These are phyloP conservation scores for roundworm (Caenorhabditis elegans) DNA, from an alignment of 1,140 invertebrate species.

Conservation along the genomic window DNA sequence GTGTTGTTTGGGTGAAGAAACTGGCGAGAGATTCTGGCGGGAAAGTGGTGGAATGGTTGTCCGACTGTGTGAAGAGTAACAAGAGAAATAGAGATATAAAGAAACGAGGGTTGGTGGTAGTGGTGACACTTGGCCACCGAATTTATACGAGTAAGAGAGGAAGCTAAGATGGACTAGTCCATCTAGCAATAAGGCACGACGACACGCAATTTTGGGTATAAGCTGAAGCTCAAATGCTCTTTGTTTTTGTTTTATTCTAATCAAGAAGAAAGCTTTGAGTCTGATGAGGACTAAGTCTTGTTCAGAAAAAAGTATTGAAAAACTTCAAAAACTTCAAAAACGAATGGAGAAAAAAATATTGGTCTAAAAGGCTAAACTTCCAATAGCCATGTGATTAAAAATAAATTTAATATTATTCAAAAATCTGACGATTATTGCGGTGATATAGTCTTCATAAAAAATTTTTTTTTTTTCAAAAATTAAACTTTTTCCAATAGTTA, in stretches of 20 bases:
- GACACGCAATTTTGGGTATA: constrained; percentile 8
- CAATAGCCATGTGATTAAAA: too few species aligned
- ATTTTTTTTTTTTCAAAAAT: too few species aligned
- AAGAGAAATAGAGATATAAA: neutral
- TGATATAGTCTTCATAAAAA: too few species aligned
- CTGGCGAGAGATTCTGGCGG: constrained; percentile 14
- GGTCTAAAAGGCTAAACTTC: too few species aligned
- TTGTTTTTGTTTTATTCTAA: neutral
- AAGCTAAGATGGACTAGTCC: constrained; percentile 1
- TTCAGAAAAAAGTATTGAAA: too few species aligned
- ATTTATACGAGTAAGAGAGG: constrained; percentile 25
- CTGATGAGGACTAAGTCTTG: too few species aligned
- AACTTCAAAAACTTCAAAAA: too few species aligned
- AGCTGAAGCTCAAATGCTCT: neutral
- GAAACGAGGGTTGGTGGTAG: neutral
- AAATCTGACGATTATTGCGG: too few species aligned
- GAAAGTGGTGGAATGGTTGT: constrained; percentile 27
- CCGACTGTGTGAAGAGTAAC: neutral
- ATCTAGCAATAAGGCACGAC: neutral
- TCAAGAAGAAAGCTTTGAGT: neutral
- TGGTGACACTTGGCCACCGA: constrained; percentile 28
- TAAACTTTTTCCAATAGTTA: too few species aligned
- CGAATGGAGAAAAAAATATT: too few species aligned
- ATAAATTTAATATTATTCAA: neutral
- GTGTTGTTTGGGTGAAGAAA: neutral